phyloP scores from a whole-genome alignment of 2,113 vertebrate species.

The Antechinus flavipes region DNA sequence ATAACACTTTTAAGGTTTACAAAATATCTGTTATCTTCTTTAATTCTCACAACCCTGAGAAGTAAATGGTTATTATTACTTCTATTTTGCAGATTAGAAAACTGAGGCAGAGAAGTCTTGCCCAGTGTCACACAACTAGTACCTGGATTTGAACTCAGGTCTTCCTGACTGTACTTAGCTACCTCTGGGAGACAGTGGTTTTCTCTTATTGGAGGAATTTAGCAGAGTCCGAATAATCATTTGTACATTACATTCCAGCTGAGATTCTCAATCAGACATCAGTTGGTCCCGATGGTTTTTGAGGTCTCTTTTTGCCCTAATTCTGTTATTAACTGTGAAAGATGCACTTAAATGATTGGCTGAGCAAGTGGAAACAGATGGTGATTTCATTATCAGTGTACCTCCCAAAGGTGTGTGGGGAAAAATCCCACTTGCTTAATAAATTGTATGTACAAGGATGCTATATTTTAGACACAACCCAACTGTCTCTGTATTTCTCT shows the following conservation, averaged over 20 bases:
- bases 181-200: not conserved
- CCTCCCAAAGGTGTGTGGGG: slow-evolving; percentile 27
- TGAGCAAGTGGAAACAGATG: slow-evolving; percentile 61
- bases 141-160: not conserved
- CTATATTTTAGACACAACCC: not conserved
- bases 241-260: not conserved
- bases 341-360: slow-evolving; percentile 36
- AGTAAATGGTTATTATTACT: not conserved
- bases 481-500: not conserved
- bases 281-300: not conserved
- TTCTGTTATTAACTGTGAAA: slow-evolving; percentile 26
- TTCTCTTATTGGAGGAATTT: not conserved
- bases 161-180: not conserved
- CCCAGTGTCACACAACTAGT: not conserved
- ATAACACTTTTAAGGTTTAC: not conserved
- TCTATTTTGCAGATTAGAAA: not conserved
- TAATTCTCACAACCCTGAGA: not conserved
- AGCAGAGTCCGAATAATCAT: not conserved
- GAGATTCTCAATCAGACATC: not conserved
- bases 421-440: slow-evolving; percentile 4
- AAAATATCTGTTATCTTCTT: not conserved
- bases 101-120: not conserved
- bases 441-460: not conserved
- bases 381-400: slow-evolving; percentile 68
- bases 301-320: not conserved